Evolutionary conservation across 2,113 vertebrate species (phyloP).

Genomic region (Dromas ardeola): DNA sequence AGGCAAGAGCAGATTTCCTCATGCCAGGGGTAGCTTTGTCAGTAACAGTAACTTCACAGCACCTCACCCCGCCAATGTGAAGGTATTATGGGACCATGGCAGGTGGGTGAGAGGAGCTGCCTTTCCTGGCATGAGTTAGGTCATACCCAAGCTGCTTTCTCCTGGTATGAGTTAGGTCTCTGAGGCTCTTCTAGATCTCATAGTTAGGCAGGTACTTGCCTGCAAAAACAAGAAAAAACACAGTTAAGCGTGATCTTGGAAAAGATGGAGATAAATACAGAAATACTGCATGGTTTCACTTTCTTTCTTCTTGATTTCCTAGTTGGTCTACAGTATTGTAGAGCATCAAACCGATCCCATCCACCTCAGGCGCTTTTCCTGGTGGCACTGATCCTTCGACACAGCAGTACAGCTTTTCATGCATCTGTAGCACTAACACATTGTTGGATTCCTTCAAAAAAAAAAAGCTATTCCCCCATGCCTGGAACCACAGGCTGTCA

Average conservation of each 20-base stretch:
- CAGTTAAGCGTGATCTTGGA: background rate
- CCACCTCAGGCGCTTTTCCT: background rate
- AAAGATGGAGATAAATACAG: background rate
- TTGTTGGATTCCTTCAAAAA: background rate
- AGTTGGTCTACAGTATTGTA: background rate
- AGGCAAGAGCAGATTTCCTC: background rate
- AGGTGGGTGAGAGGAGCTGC: background rate
- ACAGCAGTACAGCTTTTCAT: background rate
- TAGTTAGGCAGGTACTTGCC: background rate
- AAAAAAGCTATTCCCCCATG: background rate
- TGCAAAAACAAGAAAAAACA: background rate
- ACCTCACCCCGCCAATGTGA: background rate
- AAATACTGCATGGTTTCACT: background rate
- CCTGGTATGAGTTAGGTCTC: background rate
- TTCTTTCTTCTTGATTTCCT: background rate
- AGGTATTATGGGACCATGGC: accelerated
- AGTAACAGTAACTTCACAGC: background rate
- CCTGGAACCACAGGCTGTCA: background rate
- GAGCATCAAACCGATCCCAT: background rate
- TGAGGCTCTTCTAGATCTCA: background rate
- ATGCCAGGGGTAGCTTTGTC: background rate
- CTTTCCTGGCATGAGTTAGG: background rate
- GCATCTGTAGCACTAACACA: background rate
- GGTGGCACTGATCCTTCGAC: background rate
- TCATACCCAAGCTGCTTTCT: background rate